Percentiles rank a stretch among this genome's conserved stretches.
phyloP scores from a whole-genome alignment of 2,888 invertebrate species.

The Gibbula magus region DNA sequence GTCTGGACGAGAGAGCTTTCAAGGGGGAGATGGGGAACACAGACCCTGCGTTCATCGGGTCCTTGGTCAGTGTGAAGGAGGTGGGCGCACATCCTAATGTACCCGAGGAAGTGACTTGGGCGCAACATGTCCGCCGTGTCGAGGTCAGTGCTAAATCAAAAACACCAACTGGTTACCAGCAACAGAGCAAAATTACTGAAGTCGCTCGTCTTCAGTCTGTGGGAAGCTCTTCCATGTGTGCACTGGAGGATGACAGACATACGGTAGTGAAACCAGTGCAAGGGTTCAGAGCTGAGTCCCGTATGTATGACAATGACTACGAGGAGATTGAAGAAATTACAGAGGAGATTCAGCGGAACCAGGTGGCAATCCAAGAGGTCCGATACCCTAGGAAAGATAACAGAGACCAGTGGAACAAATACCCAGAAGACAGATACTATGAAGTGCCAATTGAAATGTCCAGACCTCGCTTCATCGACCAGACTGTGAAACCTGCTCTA shows the following conservation, averaged over 20 bases:
- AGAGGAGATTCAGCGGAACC: conserved; percentile 34
- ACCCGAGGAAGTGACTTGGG: not conserved
- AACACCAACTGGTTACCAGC: not conserved
- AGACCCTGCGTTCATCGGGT: not conserved
- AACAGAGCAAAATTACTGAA: not conserved
- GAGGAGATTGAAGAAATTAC: conserved; percentile 55
- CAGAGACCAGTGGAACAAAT: not conserved
- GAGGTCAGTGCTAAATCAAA: not conserved
- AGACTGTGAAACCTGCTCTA: not conserved
- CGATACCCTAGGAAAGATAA: not conserved
- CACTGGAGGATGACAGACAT: too few species aligned
- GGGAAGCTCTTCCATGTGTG: not conserved
- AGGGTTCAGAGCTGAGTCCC: not conserved
- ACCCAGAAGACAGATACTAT: not conserved
- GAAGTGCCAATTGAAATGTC: not conserved
- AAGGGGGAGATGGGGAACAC: not conserved
- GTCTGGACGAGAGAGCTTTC: not conserved
- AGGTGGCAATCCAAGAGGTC: not conserved
- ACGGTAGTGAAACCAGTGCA: not conserved
- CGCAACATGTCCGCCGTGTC: not conserved
- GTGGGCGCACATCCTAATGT: not conserved
- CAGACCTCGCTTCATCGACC: not conserved
- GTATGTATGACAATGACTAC: conserved; percentile 51
- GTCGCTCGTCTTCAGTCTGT: not conserved
- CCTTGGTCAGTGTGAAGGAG: not conserved